Base-by-base conservation (phyloP, 2,797 vertebrate species). In the Glossophaga mutica region DNA sequence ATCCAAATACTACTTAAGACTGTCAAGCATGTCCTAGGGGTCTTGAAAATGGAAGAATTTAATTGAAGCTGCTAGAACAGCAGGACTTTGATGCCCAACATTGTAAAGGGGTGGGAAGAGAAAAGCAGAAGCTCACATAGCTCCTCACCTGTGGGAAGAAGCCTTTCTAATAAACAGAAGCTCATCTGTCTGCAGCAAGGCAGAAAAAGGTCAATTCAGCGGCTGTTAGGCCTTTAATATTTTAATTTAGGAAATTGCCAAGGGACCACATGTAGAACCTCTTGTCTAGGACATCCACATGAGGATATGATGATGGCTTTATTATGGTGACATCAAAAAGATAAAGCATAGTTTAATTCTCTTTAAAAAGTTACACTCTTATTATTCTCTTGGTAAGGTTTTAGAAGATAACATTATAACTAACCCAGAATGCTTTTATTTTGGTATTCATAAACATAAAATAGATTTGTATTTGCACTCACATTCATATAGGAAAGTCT, bases 181-280 rank as follows among this genome's bases (percentile, higher is more conserved):
- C 97, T 98, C 98, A 98, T 98, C 98, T 98, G 98, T 98, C 98
- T 98, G 98, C 98, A 97, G 97, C 92, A 98, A 98, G 98, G 97
- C 98, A 98, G 97, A 87, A 98, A 98, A 98, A 98, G 98, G 98
- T 98, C 98, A 98, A 98, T 11, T 0, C 97, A 98, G 98, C 94
- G 97, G 98, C 98, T 98, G 98, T 98, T 98, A 98, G 96, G 97
- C 98, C 98, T 98, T 98, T 98, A 98, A 98, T 98, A 98, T 99
- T 99, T 98, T 99, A 98, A 98, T 98, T 98, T 98, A 98, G 98
- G 98, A 98, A 98, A 98, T 98, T 98, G 98, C 97, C 98, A 98
- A 98, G 98, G 97, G 98, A 98, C 97, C 97, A 94, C 97, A 98
- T 98, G 98, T 98, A 98, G 98, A 98, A 98, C 98, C 98, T 98